Conservation (phyloP, 2,888 invertebrate species). For the Tipula unca region DNA sequence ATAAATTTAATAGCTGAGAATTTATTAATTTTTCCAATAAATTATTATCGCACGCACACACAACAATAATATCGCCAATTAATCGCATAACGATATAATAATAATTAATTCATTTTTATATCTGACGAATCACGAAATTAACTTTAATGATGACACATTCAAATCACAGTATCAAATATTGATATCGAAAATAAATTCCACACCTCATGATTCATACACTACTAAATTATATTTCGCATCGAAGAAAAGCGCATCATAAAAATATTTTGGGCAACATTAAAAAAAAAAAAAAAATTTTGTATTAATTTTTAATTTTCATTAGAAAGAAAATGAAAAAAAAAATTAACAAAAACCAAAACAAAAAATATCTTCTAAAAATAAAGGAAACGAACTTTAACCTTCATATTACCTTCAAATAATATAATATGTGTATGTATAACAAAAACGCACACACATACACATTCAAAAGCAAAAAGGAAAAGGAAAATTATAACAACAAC, state of each 20-base stretch:
- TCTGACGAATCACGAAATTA: not conserved
- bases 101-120: not conserved
- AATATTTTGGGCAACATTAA: not conserved
- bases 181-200: not conserved
- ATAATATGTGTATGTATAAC: not conserved
- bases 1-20: not conserved
- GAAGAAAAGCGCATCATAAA: not conserved
- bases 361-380: not conserved
- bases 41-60: not conserved
- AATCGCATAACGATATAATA: not conserved
- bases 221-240: not conserved
- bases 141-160: not conserved
- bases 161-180: not conserved
- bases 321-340: not conserved
- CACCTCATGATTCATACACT: not conserved
- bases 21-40: not conserved
- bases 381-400: not conserved
- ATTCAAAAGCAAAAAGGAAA: not conserved
- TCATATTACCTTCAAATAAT: not conserved
- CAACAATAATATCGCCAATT: not conserved
- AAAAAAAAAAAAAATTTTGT: no score
- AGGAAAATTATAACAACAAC: not conserved
- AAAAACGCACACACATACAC: not conserved
- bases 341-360: not conserved
- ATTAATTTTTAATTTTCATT: not conserved